Percentiles rank a stretch among this genome's conserved stretches.
Conservation (phyloP, 1,140 invertebrate genomes). For the Neomicropteryx cornuta region DNA sequence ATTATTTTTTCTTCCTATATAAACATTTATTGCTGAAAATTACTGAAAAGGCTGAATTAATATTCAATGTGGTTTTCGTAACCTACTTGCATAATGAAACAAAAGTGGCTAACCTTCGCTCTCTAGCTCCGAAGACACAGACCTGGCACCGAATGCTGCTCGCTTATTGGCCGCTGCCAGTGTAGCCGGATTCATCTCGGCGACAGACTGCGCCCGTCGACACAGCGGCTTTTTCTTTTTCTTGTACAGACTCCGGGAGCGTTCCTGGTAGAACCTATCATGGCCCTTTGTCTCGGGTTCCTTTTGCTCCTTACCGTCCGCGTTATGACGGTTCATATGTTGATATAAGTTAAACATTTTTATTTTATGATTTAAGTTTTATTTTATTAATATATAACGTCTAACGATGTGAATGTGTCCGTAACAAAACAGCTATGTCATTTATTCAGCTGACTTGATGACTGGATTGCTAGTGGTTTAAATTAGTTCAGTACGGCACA, state of each 20-base stretch:
- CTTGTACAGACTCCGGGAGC: conserved; percentile 42
- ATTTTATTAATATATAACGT: no score
- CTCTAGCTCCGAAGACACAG: conserved; percentile 40
- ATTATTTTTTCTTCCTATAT: no score
- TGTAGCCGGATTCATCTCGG: conserved; percentile 55
- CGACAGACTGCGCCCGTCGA: conserved; percentile 58
- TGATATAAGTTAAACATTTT: conserved; percentile 71
- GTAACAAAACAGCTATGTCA: no score
- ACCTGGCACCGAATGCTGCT: conserved; percentile 42
- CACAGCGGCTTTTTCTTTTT: conserved; percentile 43
- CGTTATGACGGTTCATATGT: conserved; percentile 50
- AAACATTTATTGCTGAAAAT: no score
- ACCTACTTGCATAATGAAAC: no score
- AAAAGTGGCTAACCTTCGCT: conserved; percentile 28
- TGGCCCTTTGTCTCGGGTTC: conserved; percentile 58
- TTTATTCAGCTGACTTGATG: no score
- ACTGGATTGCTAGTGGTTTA: no score
- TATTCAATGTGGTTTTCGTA: no score
- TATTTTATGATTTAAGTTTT: no score
- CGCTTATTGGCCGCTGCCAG: conserved; percentile 50
- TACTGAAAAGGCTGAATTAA: no score
- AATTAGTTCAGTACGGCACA: no score
- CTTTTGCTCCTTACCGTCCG: conserved; percentile 46
- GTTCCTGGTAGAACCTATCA: conserved; percentile 60
- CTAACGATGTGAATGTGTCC: no score